These are phyloP conservation scores for Asarcornis scutulata DNA, from an alignment of 2,113 vertebrate species.

Conservation along the genomic window DNA sequence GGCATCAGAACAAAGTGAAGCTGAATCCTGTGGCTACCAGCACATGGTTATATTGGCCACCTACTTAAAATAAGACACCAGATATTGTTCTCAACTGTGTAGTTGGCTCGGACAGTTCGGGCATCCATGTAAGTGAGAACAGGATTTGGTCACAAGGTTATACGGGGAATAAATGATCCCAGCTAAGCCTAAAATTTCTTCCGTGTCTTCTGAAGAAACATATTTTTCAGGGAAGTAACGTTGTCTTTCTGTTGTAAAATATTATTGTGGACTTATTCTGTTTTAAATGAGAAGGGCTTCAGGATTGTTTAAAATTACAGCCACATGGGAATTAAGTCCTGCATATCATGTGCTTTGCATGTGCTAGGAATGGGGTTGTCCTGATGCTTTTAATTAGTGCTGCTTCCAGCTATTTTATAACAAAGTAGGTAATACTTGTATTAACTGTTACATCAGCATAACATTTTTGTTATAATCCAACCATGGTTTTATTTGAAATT, in stretches of 20 bases:
- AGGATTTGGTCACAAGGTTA: background rate
- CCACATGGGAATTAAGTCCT: background rate
- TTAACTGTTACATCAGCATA: constrained; percentile 70
- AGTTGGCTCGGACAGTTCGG: background rate
- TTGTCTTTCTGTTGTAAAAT: background rate
- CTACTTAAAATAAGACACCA: background rate
- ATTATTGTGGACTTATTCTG: background rate
- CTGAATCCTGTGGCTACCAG: background rate
- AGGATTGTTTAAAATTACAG: background rate
- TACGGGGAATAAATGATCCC: background rate
- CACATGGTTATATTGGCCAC: background rate
- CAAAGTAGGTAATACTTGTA: constrained; percentile 43
- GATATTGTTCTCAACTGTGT: background rate
- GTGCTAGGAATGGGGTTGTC: constrained; percentile 38
- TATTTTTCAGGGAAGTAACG: background rate
- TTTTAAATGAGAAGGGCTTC: constrained; percentile 15
- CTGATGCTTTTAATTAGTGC: constrained; percentile 65
- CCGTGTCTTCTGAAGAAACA: background rate
- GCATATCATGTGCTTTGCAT: constrained; percentile 65
- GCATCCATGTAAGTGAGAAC: background rate
- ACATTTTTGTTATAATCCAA: constrained; percentile 58
- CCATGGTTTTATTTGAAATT: constrained; percentile 56
- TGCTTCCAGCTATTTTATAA: constrained; percentile 62
- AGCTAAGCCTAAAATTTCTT: background rate
- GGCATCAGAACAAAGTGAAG: background rate